Evolutionary conservation across 2,888 invertebrate genomes (phyloP).

Genomic region (Melanostoma scalare): DNA sequence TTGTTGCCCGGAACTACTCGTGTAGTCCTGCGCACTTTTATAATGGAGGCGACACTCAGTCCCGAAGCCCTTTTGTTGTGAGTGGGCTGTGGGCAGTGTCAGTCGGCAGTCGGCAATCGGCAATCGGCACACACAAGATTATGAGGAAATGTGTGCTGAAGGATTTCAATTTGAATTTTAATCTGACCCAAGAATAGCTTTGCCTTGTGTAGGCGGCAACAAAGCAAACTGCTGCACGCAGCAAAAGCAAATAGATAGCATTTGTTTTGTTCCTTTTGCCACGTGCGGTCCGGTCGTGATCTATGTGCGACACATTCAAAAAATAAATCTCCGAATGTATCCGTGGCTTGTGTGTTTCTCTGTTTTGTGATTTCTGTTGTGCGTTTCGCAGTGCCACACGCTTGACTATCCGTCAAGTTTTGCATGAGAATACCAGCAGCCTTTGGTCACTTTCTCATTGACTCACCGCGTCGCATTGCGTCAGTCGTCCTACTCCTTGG

Average conservation of each 20-base stretch:
- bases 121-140: conserved; percentile 14
- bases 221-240: conserved; percentile 46
- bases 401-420: conserved; percentile 52
- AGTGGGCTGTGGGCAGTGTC: conserved; percentile 52
- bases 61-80: conserved; percentile 42
- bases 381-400: conserved; percentile 63
- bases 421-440: conserved; percentile 60
- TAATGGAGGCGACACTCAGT: conserved; percentile 41
- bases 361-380: conserved; percentile 39
- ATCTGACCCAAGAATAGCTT: conserved; percentile 68
- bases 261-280: conserved; percentile 34
- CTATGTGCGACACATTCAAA: conserved; percentile 69
- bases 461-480: conserved; percentile 11
- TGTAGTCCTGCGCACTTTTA: background rate
- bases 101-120: background rate
- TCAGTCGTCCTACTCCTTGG: conserved; percentile 1
- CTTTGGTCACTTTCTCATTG: conserved; percentile 65
- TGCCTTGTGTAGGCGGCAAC: conserved; percentile 61
- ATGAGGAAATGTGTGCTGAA: conserved; percentile 35
- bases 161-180: conserved; percentile 69
- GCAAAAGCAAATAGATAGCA: conserved; percentile 64
- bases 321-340: conserved; percentile 70
- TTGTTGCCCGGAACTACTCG: conserved; percentile 42
- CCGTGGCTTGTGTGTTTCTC: conserved; percentile 22
- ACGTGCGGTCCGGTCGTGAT: conserved; percentile 56